Conservation (phyloP, 2,797 vertebrate species). For the Lagodon rhomboides region DNA sequence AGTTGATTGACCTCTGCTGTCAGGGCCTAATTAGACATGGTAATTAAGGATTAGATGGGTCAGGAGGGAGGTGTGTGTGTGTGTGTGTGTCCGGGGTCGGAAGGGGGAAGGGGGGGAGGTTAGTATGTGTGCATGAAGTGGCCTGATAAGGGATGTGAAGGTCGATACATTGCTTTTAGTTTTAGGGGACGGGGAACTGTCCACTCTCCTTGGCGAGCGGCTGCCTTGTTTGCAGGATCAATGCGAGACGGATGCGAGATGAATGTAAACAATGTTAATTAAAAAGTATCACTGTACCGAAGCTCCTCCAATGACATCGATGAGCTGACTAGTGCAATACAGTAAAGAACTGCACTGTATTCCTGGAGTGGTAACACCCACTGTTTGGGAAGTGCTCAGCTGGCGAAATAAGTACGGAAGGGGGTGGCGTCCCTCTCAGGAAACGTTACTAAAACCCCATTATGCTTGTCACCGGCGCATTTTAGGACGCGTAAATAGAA, state of each 20-base stretch:
- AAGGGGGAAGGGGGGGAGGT: conserved; percentile 28
- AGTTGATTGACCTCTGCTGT: conserved; percentile 86
- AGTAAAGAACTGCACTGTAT: conserved; percentile 47
- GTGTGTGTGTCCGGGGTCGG: conserved; percentile 23
- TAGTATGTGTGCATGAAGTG: conserved; percentile 47
- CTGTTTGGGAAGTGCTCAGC: conserved; percentile 58
- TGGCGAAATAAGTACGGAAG: conserved; percentile 52
- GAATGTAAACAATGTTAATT: conserved; percentile 76
- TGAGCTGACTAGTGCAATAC: conserved; percentile 66
- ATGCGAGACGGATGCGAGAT: conserved; percentile 55
- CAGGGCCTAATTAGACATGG: conserved; percentile 84
- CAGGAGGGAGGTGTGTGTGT: conserved; percentile 60
- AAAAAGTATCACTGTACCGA: conserved; percentile 69
- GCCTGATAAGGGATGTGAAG: conserved; percentile 68
- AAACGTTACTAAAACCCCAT: conserved; percentile 51
- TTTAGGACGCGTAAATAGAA: conserved; percentile 39
- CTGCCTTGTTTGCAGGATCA: conserved; percentile 61
- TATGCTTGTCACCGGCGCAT: conserved; percentile 35
- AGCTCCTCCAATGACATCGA: conserved; percentile 60
- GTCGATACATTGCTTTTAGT: conserved; percentile 66
- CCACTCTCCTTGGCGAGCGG: conserved; percentile 40
- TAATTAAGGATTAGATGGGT: conserved; percentile 84
- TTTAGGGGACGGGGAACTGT: conserved; percentile 62
- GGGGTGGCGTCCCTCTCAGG: conserved; percentile 44
- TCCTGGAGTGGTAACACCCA: conserved; percentile 49